Evolutionary conservation across 2,888 invertebrate genomes (phyloP), one percentile per base, ranked within the genome.

Genomic region (Oscheius myriophilus): DNA sequence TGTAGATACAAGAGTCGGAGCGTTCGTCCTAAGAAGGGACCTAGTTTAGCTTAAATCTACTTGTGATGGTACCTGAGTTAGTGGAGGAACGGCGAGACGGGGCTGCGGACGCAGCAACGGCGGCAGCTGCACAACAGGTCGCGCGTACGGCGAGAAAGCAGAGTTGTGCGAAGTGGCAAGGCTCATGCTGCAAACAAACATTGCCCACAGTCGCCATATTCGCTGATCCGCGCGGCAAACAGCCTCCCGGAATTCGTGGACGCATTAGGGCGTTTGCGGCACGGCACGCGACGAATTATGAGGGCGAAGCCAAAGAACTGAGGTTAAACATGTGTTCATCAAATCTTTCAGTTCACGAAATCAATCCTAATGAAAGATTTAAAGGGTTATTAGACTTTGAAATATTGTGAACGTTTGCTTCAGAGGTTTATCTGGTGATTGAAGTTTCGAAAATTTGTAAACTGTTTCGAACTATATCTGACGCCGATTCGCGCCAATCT

Each of bases 1-100:
- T 75, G 55, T 74, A 75, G 45, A 77, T 77, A 63, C 71, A 71
- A 63, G 77, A 77, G 54, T 75, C 77, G 18, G 69, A 68, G 33
- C 63, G 62, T 18, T 68, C 68, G 23, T 62, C 68, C 68, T 68
- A 46, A 46, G 61, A 66, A n/a, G 25, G n/a, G 46, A n/a, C 9
- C 39, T 57, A 18, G 33, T 6, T 33, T 33, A 33, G 9, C 33
- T 33, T 3, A 33, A 33, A 33, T 9, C 33, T 33, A 33, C 33
- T 33, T 33, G 4, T 33, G 33, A 33, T 6, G 33, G 33, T 33
- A 61, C 61, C 61, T 61, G 61, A n/a, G 61, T 33, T 23, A 49
- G 26, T 25, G 61, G 49, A 12, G 67, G 67, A 23, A 67, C 67
- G 26, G 67, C 67, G 11, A 67, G 49, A 21, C 67, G 67, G 21